Evolutionary conservation across 2,888 invertebrate genomes (phyloP), one percentile per base, ranked within the genome.

Genomic region (Heliconius erato): DNA sequence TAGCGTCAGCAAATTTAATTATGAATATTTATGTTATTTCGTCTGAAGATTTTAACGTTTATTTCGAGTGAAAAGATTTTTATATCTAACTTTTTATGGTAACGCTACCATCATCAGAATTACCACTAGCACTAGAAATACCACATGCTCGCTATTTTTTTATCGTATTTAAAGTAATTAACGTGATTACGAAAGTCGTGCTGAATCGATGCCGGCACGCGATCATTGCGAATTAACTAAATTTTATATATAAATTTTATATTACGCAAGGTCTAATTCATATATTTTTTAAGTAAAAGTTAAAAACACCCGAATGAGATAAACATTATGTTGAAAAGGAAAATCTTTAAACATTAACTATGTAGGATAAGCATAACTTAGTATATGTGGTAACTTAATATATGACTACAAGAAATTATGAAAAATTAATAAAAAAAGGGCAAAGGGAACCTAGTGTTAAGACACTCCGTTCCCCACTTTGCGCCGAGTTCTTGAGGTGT

Each of bases 101-200:
- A 54, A 77, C 85, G 35, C 74, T 87, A 86, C 85, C 35, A 74
- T 28, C 35, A 74, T 28, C 81, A 84, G 40, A 78, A 79, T 79
- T 72, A 81, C 80, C 81, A 40, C 67, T 69, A 82, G 80, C 74
- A 69, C 76, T 49, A 87, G 87, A 89, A 88, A 90, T 89, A 86
- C 86, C 83, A 85, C 85, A 86, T 83, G 79, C 68, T 81, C 80
- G 85, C 88, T 89, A 92, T 92, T 92, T 93, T 69, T 90, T 89
- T 87, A 84, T 84, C 84, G 86, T 85, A 87, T 88, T 89, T 90
- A 89, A 88, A 88, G 89, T 91, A 94, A 94, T 94, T 92, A 92
- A 89, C 89, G 88, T 85, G 87, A 90, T 94, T 93, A 89, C 91
- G 90, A 91, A 91, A 92, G 82, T 90, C 88, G 89, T 86, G 85